Evolutionary conservation across 1,140 invertebrate genomes (phyloP).

Genomic region (Bombus balteatus): DNA sequence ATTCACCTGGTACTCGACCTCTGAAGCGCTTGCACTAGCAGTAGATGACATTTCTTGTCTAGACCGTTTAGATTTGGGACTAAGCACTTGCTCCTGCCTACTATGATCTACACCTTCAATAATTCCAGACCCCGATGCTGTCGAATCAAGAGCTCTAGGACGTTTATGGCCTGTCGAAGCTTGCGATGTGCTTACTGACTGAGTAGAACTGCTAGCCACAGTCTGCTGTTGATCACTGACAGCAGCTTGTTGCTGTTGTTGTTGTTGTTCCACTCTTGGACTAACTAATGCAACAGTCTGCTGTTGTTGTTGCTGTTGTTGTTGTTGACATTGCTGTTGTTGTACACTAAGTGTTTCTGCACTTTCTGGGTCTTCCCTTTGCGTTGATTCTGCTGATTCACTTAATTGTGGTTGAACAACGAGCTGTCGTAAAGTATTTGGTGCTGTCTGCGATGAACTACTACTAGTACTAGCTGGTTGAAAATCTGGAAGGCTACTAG

Average conservation of each 20-base stretch:
- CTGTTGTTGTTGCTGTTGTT: conserved; percentile 80
- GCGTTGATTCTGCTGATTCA: conserved; percentile 80
- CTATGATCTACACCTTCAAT: conserved; percentile 81
- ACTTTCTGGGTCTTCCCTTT: conserved; percentile 82
- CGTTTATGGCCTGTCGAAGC: conserved; percentile 83
- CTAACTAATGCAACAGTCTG: conserved; percentile 89
- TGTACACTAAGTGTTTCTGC: conserved; percentile 72
- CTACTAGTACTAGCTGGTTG: conserved; percentile 80
- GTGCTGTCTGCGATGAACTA: conserved; percentile 72
- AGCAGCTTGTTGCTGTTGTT: conserved; percentile 78
- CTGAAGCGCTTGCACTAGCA: conserved; percentile 77
- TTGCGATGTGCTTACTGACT: conserved; percentile 85
- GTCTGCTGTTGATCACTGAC: conserved; percentile 84
- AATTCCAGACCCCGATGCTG: conserved; percentile 81
- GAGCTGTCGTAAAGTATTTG: conserved; percentile 74
- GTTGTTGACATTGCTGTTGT: conserved; percentile 72
- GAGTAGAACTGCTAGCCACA: conserved; percentile 83
- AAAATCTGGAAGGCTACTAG: conserved; percentile 83
- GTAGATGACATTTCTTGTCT: conserved; percentile 73
- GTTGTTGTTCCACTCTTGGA: conserved; percentile 86
- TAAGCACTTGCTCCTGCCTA: conserved; percentile 75
- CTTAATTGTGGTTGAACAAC: conserved; percentile 79
- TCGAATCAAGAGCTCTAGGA: conserved; percentile 83
- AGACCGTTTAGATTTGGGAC: conserved; percentile 77
- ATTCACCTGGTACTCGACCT: conserved; percentile 80